Percentiles rank a stretch among this genome's conserved stretches.
phyloP scores from a whole-genome alignment of 2,888 invertebrate species.

The Tethea ocularis region DNA sequence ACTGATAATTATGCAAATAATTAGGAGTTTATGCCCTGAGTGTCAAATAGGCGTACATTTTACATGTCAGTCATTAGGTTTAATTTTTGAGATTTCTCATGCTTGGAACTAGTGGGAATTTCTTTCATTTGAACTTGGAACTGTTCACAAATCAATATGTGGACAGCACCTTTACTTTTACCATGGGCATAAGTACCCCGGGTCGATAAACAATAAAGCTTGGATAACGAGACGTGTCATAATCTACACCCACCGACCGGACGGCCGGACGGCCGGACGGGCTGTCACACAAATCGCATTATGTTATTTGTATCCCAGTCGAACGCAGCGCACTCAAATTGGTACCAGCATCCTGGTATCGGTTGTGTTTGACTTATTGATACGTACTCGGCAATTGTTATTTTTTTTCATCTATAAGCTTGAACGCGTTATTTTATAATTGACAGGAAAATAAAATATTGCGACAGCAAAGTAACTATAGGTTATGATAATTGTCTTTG shows the following conservation, averaged over 20 bases:
- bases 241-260: constrained; percentile 56
- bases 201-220: constrained; percentile 67
- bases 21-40: background rate
- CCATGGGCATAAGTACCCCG: constrained; percentile 6
- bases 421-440: background rate
- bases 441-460: constrained; percentile 1
- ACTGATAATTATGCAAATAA: background rate
- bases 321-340: constrained; percentile 39
- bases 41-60: background rate
- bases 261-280: constrained; percentile 29
- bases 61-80: background rate
- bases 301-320: constrained; percentile 58
- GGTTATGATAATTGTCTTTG: background rate
- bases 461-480: background rate
- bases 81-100: background rate
- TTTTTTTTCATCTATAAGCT: constrained; percentile 17
- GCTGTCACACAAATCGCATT: constrained; percentile 72
- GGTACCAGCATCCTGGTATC: constrained; percentile 34
- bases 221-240: constrained; percentile 73
- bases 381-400: constrained; percentile 36
- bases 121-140: background rate
- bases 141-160: background rate
- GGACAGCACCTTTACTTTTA: constrained; percentile 2
- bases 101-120: background rate
- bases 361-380: constrained; percentile 31